These are phyloP conservation scores for Cheilosia scutellata DNA, from an alignment of 2,888 invertebrate species.

Conservation along the genomic window DNA sequence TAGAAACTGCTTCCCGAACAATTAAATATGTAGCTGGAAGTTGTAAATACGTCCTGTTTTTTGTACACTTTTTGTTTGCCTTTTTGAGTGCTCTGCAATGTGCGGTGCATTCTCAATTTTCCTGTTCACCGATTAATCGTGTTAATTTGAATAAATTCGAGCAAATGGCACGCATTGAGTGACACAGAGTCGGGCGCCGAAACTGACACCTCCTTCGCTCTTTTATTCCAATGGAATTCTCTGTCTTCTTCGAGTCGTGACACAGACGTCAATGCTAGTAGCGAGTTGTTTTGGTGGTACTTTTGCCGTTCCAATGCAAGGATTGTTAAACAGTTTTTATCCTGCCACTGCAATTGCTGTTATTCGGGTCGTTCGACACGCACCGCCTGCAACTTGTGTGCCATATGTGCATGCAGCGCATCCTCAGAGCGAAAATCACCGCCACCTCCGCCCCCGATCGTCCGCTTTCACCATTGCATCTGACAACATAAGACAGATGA, in stretches of 20 bases:
- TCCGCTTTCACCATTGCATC: constrained; percentile 5
- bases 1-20: constrained; percentile 23
- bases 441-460: too few relatives aligned
- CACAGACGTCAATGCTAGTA: constrained; percentile 53
- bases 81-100: not conserved
- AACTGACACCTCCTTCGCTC: not conserved
- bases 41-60: not conserved
- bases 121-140: constrained; percentile 46
- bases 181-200: constrained; percentile 36
- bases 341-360: constrained; percentile 22
- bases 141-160: constrained; percentile 63
- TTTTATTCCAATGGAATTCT: constrained; percentile 32
- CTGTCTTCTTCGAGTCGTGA: not conserved
- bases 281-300: constrained; percentile 6
- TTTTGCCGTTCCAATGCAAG: not conserved
- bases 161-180: constrained; percentile 35
- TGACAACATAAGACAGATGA: constrained; percentile 72
- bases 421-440: constrained; percentile 13
- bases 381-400: constrained; percentile 70
- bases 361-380: constrained; percentile 73
- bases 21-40: constrained; percentile 5
- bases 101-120: constrained; percentile 20
- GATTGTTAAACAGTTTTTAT: constrained; percentile 67
- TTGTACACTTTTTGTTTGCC: not conserved
- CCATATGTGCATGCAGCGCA: constrained; percentile 68